phyloP scores from a whole-genome alignment of 2,888 invertebrate species.

The Pristionchus arcanus region DNA sequence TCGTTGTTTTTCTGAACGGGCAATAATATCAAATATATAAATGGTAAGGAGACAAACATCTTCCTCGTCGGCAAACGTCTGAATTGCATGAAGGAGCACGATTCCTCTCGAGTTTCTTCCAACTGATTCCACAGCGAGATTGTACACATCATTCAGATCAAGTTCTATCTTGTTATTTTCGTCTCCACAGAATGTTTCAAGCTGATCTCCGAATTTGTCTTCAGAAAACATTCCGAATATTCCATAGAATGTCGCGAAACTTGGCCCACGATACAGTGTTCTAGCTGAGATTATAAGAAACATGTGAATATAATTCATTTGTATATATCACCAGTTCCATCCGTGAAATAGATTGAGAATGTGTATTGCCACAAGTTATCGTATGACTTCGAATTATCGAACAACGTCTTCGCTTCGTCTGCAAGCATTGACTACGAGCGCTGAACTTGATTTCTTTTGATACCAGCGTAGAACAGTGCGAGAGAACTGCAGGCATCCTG shows the following conservation, averaged over 20 bases:
- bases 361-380: slow-evolving; percentile 33
- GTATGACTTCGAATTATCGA: not conserved
- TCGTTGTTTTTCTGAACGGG: not conserved
- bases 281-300: not conserved
- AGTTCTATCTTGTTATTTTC: not conserved
- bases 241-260: not conserved
- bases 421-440: not conserved
- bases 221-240: not conserved
- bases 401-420: not conserved
- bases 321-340: not conserved
- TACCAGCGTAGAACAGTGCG: not conserved
- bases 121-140: slow-evolving; percentile 14
- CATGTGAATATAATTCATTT: no score
- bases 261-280: not conserved
- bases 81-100: not conserved
- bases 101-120: slow-evolving; percentile 37
- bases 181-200: not conserved
- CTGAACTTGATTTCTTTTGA: not conserved
- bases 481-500: not conserved
- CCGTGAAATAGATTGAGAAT: slow-evolving; percentile 3
- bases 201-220: not conserved
- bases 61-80: not conserved
- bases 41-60: no score
- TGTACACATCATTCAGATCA: not conserved
- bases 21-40: not conserved